Evolutionary conservation across 2,888 invertebrate genomes (phyloP), one percentile per base, ranked within the genome.

Genomic region (Stramonita haemastoma): DNA sequence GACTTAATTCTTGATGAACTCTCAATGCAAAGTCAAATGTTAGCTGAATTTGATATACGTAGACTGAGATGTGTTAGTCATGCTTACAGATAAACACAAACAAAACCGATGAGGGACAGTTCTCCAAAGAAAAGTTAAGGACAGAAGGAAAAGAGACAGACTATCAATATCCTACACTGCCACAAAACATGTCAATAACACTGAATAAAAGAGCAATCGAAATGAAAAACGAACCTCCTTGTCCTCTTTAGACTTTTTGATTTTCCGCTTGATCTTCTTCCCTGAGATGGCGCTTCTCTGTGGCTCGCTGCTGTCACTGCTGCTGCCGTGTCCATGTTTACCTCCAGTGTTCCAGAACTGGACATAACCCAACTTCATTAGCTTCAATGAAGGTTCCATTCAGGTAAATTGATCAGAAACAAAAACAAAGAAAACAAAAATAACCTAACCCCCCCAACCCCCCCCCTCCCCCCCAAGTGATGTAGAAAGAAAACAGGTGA

Each of bases 171-270:
- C 6, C 22, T 19, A 6, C 17, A 15, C 26, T 26, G 6, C n/a
- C 17, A 26, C n/a, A 6, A 73, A 6, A 73, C 19, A 66, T 26
- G 6, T 26, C 66, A 17, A 66, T 22, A 66, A 66, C 66, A 66
- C 66, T 2, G 26, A 66, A 77, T n/a, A 34, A 32, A 32, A 22
- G 34, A 46, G 46, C 8, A 46, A 46, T 46, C 46, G 8, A 46
- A 73, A 73, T n/a, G 11, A 5, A 73, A 2, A 79, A 79, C 60
- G 11, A 89, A 92, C 92, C 91, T 91, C 89, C 84, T 90, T 91
- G 86, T 92, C 92, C 22, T 88, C 90, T 84, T 92, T 91, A 19
- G 91, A 90, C 60, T 92, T 92, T 85, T 92, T 92, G 19, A 92
- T 36, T 83, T 91, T 92, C 34, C 90, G 57, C 26, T 92, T 90